These are phyloP conservation scores for Tragelaphus imberbis DNA, from an alignment of 2,113 vertebrate genomes.

Conservation along the genomic window DNA sequence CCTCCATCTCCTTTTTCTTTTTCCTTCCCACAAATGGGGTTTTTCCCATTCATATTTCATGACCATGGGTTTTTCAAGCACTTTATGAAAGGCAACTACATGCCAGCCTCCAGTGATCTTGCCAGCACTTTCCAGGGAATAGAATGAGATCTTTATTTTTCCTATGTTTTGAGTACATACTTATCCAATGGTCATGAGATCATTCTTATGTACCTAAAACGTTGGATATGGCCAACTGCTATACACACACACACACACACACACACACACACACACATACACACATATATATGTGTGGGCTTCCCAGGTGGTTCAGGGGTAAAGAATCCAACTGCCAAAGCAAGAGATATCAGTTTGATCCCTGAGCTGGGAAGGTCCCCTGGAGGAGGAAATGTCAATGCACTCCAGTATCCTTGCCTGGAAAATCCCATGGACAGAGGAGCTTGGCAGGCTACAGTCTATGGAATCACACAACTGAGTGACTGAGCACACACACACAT, in stretches of 20 bases:
- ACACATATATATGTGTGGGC: background rate
- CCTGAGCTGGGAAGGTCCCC: background rate
- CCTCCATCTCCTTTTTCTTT: too few species aligned
- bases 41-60: background rate
- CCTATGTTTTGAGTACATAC: background rate
- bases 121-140: background rate
- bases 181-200: background rate
- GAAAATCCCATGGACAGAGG: background rate
- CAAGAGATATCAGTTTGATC: background rate
- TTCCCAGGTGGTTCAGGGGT: background rate
- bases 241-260: background rate
- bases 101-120: background rate
- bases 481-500: background rate
- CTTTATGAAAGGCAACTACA: background rate
- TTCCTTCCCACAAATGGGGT: background rate
- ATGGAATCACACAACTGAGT: background rate
- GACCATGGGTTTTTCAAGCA: background rate
- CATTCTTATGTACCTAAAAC: background rate
- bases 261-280: background rate
- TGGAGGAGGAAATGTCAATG: background rate
- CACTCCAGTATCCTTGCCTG: background rate
- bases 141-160: background rate
- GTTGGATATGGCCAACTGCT: background rate
- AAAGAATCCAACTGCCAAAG: background rate
- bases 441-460: background rate